These are phyloP conservation scores for Malurus cyaneus DNA, from an alignment of 2,113 vertebrate genomes.

Conservation along the genomic window DNA sequence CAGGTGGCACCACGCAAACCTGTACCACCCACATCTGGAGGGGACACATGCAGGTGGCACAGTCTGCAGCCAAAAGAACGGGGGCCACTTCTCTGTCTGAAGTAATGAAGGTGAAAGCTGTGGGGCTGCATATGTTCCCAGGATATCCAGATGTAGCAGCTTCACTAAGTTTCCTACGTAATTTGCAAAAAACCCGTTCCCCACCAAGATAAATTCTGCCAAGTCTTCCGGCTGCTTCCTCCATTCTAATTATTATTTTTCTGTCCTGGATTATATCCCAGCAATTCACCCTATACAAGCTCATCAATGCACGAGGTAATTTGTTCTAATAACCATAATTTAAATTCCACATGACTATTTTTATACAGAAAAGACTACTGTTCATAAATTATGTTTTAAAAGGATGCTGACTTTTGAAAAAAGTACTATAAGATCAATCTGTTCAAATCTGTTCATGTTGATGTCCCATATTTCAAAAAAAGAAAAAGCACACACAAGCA, in stretches of 20 bases:
- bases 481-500: background rate
- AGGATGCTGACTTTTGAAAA: background rate
- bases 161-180: background rate
- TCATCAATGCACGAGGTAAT: background rate
- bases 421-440: background rate
- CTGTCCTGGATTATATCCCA: background rate
- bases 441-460: background rate
- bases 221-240: background rate
- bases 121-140: background rate
- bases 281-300: background rate
- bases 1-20: background rate
- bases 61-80: background rate
- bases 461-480: background rate
- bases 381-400: background rate
- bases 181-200: background rate
- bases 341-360: background rate
- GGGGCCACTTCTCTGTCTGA: background rate
- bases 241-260: background rate
- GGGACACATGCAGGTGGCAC: background rate
- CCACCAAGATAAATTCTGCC: background rate
- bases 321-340: background rate
- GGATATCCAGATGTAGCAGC: background rate
- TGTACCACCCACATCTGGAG: background rate
- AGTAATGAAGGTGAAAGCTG: background rate
- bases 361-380: background rate